These are phyloP conservation scores for Galaxias olidus DNA, from an alignment of 2,797 vertebrate genomes.

Conservation along the genomic window DNA sequence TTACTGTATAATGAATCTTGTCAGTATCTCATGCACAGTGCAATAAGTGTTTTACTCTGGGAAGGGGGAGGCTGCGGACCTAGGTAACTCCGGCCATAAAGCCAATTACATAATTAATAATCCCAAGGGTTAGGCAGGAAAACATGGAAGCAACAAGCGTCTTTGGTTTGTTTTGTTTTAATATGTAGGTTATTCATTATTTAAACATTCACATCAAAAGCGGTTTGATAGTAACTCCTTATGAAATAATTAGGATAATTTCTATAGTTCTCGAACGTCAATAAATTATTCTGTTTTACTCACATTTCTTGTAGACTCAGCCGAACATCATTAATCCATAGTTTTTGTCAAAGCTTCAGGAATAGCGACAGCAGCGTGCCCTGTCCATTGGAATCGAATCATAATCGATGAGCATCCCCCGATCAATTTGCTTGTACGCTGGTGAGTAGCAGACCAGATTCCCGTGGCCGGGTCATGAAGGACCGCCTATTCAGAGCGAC, in stretches of 20 bases:
- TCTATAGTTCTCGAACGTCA: not conserved
- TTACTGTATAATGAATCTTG: no score
- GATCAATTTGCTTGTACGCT: not conserved
- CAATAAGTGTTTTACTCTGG: no score
- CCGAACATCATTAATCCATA: constrained; percentile 19
- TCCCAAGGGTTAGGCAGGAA: no score
- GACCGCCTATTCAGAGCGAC: constrained; percentile 27
- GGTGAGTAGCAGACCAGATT: not conserved
- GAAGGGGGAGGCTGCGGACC: no score
- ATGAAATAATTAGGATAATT: not conserved
- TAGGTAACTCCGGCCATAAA: no score
- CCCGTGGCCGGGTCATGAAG: not conserved
- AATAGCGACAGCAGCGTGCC: not conserved
- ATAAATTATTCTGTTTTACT: constrained; percentile 27
- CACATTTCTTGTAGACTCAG: constrained; percentile 39
- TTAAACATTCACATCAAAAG: no score
- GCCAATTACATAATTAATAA: no score
- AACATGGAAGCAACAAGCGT: no score
- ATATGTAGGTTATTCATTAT: no score
- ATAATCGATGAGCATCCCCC: not conserved
- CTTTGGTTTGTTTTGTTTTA: no score
- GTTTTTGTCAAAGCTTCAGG: not conserved
- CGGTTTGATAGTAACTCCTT: no score
- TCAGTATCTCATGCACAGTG: no score
- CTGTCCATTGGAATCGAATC: not conserved